These are phyloP conservation scores for Zaprionus bogoriensis DNA, from an alignment of 2,888 invertebrate genomes.

Conservation along the genomic window DNA sequence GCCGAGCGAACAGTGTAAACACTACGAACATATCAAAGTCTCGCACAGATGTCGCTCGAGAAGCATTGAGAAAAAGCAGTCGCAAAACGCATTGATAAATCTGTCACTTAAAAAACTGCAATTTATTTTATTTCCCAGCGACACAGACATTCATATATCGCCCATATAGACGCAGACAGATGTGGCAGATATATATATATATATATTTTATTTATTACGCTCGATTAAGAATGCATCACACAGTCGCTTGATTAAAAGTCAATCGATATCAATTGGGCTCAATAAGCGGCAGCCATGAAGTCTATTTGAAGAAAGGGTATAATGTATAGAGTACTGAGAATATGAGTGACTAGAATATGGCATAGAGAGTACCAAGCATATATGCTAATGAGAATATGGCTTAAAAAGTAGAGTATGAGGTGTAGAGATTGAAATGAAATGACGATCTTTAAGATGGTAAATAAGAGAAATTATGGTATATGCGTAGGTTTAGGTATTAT, in stretches of 20 bases:
- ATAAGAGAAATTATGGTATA: too few relatives aligned
- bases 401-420: too few relatives aligned
- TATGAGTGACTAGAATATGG: background rate
- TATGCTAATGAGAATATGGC: too few relatives aligned
- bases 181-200: conserved; percentile 9
- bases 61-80: background rate
- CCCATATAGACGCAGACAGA: background rate
- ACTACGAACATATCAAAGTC: conserved; percentile 23
- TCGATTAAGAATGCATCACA: conserved; percentile 51
- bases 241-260: conserved; percentile 68
- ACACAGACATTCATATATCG: too few relatives aligned
- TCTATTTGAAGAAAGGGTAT: background rate
- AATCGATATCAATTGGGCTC: conserved; percentile 68
- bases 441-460: too few relatives aligned
- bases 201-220: conserved; percentile 9
- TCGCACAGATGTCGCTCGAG: conserved; percentile 12
- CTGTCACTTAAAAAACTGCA: conserved; percentile 38
- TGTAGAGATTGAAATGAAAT: too few relatives aligned
- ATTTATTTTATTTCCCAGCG: conserved; percentile 17
- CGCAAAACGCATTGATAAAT: conserved; percentile 23
- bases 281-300: conserved; percentile 47
- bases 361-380: background rate
- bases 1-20: background rate
- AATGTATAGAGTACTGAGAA: background rate
- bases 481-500: background rate